These are phyloP conservation scores for Andrena camellia DNA, from an alignment of 2,888 invertebrate species.

Conservation along the genomic window DNA sequence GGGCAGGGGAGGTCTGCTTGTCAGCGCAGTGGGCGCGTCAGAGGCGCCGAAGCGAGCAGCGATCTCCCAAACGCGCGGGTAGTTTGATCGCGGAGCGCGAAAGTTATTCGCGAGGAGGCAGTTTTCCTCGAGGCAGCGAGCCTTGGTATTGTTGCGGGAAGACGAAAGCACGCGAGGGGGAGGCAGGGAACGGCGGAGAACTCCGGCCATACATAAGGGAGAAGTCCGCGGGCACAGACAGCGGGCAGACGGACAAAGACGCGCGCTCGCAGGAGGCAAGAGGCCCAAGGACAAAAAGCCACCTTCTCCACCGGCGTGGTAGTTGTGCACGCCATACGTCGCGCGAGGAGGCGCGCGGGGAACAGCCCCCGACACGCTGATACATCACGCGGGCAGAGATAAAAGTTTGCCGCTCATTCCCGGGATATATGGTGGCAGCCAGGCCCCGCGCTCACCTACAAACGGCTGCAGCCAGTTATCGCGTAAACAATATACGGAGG, in stretches of 20 bases:
- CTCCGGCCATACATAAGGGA: neutral
- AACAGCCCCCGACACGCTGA: slow-evolving; percentile 33
- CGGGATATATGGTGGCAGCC: slow-evolving; percentile 61
- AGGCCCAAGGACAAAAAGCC: neutral
- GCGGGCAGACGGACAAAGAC: neutral
- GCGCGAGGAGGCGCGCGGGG: slow-evolving; percentile 16
- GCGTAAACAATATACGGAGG: slow-evolving; percentile 59
- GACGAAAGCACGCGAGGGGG: no score
- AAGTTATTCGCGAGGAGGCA: no score
- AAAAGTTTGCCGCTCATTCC: slow-evolving; percentile 68
- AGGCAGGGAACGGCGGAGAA: neutral
- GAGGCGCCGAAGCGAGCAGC: no score
- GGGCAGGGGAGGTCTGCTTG: no score
- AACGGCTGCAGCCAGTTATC: slow-evolving; percentile 59
- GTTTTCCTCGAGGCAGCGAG: no score
- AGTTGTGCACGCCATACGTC: neutral
- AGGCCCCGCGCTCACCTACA: slow-evolving; percentile 36
- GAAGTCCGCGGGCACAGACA: neutral
- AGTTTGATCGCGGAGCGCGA: no score
- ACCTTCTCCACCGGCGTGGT: neutral
- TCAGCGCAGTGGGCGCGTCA: no score
- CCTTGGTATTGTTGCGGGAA: no score
- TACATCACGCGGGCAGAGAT: slow-evolving; percentile 65
- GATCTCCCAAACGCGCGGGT: no score
- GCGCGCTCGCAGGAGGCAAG: neutral